These are phyloP conservation scores for Amblyopsis rosae DNA, from an alignment of 2,113 vertebrate species.

Conservation along the genomic window DNA sequence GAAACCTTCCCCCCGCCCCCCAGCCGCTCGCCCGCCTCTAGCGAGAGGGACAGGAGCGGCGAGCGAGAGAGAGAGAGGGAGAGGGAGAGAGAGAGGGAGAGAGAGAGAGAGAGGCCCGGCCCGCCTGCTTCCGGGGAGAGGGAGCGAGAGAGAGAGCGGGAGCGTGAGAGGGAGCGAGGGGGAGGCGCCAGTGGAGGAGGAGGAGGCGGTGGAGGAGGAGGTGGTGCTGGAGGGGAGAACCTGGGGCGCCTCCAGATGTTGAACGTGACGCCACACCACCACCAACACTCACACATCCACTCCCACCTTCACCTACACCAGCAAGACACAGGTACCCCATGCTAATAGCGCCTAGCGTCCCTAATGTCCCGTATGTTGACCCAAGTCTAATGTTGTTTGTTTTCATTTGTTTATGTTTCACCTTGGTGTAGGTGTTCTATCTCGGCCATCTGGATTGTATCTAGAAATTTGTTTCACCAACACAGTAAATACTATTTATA, in stretches of 20 bases:
- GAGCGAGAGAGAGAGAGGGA: constrained; percentile 73
- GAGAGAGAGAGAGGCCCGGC: constrained; percentile 65
- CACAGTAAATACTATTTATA: too few relatives aligned
- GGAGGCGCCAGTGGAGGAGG: constrained; percentile 76
- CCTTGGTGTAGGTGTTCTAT: too few relatives aligned
- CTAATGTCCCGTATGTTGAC: too few relatives aligned
- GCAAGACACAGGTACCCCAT: constrained; percentile 93
- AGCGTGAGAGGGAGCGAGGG: constrained; percentile 76
- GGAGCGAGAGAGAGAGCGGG: constrained; percentile 68
- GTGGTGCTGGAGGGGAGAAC: constrained; percentile 88
- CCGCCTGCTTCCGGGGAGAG: constrained; percentile 67
- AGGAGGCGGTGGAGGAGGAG: constrained; percentile 80
- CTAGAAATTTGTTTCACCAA: too few relatives aligned
- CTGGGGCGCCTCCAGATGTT: constrained; percentile 96
- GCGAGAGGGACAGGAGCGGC: constrained; percentile 67
- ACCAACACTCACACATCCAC: constrained; percentile 99
- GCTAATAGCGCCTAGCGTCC: constrained; percentile 56
- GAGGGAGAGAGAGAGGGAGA: constrained; percentile 69
- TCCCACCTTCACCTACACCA: constrained; percentile 98
- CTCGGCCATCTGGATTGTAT: too few relatives aligned
- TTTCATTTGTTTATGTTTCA: too few relatives aligned
- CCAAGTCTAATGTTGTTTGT: too few relatives aligned
- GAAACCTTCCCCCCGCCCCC: constrained; percentile 81
- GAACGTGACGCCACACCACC: constrained; percentile 97
- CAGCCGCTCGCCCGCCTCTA: constrained; percentile 74